These are phyloP conservation scores for Poeciliopsis turrubarensis DNA, from an alignment of 2,113 vertebrate genomes.

Conservation along the genomic window DNA sequence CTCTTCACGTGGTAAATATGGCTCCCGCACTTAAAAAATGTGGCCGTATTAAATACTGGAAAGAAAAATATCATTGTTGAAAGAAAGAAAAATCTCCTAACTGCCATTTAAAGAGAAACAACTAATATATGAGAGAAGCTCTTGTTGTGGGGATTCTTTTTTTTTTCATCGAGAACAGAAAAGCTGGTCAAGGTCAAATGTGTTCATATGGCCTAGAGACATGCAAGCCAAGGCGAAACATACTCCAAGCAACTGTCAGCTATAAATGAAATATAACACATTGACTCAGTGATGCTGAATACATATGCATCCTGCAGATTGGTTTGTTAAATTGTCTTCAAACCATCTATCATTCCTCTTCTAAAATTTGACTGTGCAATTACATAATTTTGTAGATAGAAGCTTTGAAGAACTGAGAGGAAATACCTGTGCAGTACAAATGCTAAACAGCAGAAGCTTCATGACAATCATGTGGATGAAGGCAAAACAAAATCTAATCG, in stretches of 20 bases:
- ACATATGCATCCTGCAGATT: background rate
- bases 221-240: background rate
- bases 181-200: background rate
- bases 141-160: background rate
- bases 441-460: constrained; percentile 18
- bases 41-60: no score
- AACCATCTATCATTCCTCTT: background rate
- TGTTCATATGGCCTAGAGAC: background rate
- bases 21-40: no score
- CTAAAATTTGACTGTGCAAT: background rate
- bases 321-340: background rate
- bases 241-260: background rate
- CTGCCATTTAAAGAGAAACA: no score
- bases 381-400: constrained; percentile 11
- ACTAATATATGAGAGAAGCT: background rate
- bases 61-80: no score
- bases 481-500: constrained; percentile 22
- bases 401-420: constrained; percentile 22
- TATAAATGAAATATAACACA: background rate
- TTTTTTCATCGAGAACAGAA: background rate
- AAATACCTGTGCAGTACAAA: constrained; percentile 1
- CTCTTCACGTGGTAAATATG: no score
- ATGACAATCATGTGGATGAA: constrained; percentile 22
- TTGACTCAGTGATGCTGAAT: background rate
- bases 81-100: no score